Evolutionary conservation across 2,797 vertebrate species (phyloP).

Genomic region (Enteromius anoplus): DNA sequence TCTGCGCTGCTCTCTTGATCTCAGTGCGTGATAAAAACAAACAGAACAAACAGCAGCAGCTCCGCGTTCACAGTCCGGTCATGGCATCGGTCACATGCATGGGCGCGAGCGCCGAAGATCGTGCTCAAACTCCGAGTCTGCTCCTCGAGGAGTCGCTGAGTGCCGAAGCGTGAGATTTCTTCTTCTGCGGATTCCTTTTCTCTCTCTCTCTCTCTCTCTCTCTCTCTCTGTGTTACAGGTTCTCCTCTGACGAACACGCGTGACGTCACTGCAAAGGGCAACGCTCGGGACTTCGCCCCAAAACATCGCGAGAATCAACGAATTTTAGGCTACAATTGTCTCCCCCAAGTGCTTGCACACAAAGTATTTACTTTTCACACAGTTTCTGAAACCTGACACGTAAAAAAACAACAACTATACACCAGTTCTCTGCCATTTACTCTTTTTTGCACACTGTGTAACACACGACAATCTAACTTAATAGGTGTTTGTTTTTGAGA

Average conservation of each 20-base stretch:
- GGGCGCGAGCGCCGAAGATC: neutral
- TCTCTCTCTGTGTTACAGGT: constrained; percentile 43
- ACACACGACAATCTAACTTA: too few relatives aligned
- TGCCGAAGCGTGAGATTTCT: constrained; percentile 1
- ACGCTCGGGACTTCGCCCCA: constrained; percentile 24
- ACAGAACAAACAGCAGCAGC: constrained; percentile 32
- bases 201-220: neutral
- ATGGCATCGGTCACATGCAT: neutral
- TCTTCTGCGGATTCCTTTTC: constrained; percentile 4
- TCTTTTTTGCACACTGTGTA: too few relatives aligned
- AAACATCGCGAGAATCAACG: constrained; percentile 71
- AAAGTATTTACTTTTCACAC: too few relatives aligned
- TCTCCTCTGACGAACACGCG: constrained; percentile 29
- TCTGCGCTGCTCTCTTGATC: constrained; percentile 59
- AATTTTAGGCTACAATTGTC: too few relatives aligned
- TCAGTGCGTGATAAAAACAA: constrained; percentile 52
- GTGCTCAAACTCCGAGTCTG: constrained; percentile 9
- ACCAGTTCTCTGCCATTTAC: too few relatives aligned
- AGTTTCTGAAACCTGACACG: too few relatives aligned
- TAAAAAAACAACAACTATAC: too few relatives aligned
- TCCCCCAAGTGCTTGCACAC: too few relatives aligned
- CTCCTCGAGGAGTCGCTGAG: neutral
- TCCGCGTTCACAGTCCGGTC: constrained; percentile 16
- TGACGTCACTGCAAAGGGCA: constrained; percentile 58
- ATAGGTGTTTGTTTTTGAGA: too few relatives aligned